Base-by-base conservation (phyloP, 2,797 vertebrate species). In the Arnoldichthys spilopterus region DNA sequence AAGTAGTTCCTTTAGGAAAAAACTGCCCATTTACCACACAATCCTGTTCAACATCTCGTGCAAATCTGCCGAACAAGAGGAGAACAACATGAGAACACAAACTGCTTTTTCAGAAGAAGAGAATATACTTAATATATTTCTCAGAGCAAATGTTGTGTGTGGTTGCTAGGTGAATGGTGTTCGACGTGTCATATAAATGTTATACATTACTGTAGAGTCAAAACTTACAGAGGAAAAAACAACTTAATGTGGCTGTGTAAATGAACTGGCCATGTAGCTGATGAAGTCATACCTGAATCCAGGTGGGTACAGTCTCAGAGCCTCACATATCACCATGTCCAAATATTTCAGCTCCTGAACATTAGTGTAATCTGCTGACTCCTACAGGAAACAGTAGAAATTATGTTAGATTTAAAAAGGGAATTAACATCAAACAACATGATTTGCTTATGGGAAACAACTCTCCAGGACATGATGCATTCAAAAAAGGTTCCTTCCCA, bases 281-380 rank as follows among this genome's bases (percentile, higher is more conserved):
- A 12, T 22, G 22, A 24, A 20, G 5, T 56, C 47, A 9, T 93
- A 98, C 98, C 96, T 97, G 93, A 98, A 96, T 22, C 92, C 97
- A 11, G 97, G 97, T 6, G 97, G 97, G 85, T 97, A 99, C 86
- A 99, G 92, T 54, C 97, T 94, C 82, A 99, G 78, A 0, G 95
- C 90, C 87, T 99, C 97, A 51, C 92, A 92, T n/a, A 98, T 90
- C 77, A 98, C 96, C 97, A 97, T 96, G 79, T 99, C 96, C 90
- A 99, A 87, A 82, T 99, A 99, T 80, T 94, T 95, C 75, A 99
- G 94, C 76, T 97, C 94, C 86, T 95, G 93, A 0, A 97, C 85
- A 51, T 94, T 97, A 87, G 85, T 81, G 85, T 95, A 96, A 89
- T 96, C 92, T 9, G 93, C 92, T 1, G 89, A 88, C 2, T 84